These are phyloP conservation scores for Campopleginae sp. DNA, from an alignment of 2,888 invertebrate species.

Conservation along the genomic window DNA sequence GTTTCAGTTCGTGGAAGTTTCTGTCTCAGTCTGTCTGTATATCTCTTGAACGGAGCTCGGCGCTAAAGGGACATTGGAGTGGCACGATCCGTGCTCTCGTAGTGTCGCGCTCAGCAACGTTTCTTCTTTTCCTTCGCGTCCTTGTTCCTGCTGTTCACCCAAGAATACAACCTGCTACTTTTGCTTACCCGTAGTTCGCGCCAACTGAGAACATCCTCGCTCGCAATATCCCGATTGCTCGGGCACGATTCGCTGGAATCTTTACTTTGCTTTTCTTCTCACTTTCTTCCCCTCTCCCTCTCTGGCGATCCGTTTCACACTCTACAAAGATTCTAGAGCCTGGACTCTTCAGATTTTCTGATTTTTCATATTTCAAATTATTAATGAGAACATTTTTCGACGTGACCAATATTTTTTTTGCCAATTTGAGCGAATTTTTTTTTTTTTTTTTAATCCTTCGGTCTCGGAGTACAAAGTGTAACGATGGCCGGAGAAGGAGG, in stretches of 20 bases:
- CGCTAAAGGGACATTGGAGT: constrained; percentile 43
- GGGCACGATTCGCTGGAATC: constrained; percentile 81
- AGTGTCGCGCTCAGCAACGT: constrained; percentile 44
- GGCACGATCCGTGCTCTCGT: constrained; percentile 52
- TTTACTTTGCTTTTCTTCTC: constrained; percentile 52
- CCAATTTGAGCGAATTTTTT: too few relatives aligned
- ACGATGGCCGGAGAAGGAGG: constrained; percentile 4
- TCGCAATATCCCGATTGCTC: constrained; percentile 75
- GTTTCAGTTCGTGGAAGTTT: constrained; percentile 46
- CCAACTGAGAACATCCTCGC: constrained; percentile 39
- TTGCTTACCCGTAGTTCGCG: constrained; percentile 22
- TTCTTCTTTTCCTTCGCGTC: constrained; percentile 43
- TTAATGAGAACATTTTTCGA: neutral
- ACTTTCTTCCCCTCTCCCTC: neutral
- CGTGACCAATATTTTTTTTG: neutral
- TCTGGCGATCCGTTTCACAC: constrained; percentile 1
- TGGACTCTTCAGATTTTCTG: neutral
- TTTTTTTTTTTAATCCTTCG: constrained; percentile 1
- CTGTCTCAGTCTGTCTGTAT: neutral
- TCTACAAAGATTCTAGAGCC: neutral
- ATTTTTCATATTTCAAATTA: neutral
- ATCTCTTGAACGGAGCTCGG: neutral
- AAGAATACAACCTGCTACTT: constrained; percentile 63
- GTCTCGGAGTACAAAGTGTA: neutral
- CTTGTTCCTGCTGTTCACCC: constrained; percentile 41